A percentile compares a stretch with the other conserved stretches of the same genome.
Conservation (phyloP, 2,888 invertebrate species). For the Acanthosepion esculentum region DNA sequence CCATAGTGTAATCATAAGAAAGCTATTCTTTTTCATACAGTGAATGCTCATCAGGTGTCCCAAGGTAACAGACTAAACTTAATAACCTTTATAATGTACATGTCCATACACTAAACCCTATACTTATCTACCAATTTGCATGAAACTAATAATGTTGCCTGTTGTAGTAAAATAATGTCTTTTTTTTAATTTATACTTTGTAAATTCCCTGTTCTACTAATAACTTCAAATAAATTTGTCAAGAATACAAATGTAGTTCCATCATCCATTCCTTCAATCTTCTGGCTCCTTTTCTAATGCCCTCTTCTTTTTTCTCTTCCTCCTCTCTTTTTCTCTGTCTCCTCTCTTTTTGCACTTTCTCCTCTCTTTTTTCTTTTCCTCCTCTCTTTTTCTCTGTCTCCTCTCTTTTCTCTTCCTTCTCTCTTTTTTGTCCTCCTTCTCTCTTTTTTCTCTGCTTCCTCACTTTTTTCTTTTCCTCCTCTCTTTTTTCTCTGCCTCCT, state of each 20-base stretch:
- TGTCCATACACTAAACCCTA: too few species aligned
- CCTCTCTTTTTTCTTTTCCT: background rate
- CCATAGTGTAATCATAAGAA: too few species aligned
- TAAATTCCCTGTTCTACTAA: background rate
- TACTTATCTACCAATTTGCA: too few species aligned
- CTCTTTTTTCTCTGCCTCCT: background rate
- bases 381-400: background rate
- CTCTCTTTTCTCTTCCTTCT: too few species aligned
- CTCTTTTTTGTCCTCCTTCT: too few species aligned
- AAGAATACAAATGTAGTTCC: background rate
- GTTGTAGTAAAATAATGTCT: background rate
- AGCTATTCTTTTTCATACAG: too few species aligned
- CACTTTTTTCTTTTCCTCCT: background rate
- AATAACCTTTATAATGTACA: too few species aligned
- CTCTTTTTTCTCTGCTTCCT: too few species aligned
- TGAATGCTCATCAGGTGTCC: too few species aligned
- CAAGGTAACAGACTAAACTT: too few species aligned
- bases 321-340: background rate
- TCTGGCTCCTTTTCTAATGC: background rate
- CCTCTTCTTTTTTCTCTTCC: background rate
- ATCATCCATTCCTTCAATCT: background rate
- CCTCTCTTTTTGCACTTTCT: background rate
- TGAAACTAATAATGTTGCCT: too few species aligned
- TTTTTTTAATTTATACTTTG: background rate
- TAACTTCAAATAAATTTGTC: background rate